A percentile compares a stretch with the other conserved stretches of the same genome.
Conservation (phyloP, 1,140 invertebrate genomes). For the Arctopsyche grandis region DNA sequence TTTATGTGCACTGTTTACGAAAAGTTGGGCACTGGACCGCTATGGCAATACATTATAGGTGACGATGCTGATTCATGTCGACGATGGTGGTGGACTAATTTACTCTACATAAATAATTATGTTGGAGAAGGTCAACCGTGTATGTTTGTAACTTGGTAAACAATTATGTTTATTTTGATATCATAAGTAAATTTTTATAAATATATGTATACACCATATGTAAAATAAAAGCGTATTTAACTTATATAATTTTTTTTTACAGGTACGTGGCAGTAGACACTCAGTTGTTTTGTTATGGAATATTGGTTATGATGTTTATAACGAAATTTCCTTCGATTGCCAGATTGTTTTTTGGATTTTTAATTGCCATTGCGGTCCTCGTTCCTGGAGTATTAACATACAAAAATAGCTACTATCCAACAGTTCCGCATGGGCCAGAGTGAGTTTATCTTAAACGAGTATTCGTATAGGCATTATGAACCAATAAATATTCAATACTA, state of each 20-base stretch:
- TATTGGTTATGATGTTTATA: conserved; percentile 57
- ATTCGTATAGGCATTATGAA: no score
- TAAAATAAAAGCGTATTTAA: no score
- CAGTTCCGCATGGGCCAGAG: conserved; percentile 61
- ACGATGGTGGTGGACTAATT: conserved; percentile 74
- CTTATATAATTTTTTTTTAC: conserved; percentile 7
- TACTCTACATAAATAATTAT: conserved; percentile 74
- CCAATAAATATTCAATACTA: no score
- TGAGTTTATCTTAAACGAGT: conserved; percentile 54
- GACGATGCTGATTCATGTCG: conserved; percentile 66
- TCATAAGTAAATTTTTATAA: background rate
- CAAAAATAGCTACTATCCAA: conserved; percentile 57
- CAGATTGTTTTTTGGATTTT: conserved; percentile 45
- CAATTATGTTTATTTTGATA: no score
- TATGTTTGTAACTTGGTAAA: conserved; percentile 60
- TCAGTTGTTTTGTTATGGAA: conserved; percentile 60
- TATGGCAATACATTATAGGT: conserved; percentile 57
- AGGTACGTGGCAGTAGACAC: conserved; percentile 63
- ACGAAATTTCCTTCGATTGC: conserved; percentile 53
- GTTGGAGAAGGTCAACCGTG: conserved; percentile 57
- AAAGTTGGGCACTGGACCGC: conserved; percentile 57
- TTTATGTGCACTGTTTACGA: conserved; percentile 59
- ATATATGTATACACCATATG: no score
- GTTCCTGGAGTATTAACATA: conserved; percentile 58
- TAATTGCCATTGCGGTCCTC: conserved; percentile 56